A percentile compares a stretch with the other conserved stretches of the same genome.
These are phyloP conservation scores for Drosophila prostipennis DNA, from an alignment of 2,888 invertebrate genomes.

Conservation along the genomic window DNA sequence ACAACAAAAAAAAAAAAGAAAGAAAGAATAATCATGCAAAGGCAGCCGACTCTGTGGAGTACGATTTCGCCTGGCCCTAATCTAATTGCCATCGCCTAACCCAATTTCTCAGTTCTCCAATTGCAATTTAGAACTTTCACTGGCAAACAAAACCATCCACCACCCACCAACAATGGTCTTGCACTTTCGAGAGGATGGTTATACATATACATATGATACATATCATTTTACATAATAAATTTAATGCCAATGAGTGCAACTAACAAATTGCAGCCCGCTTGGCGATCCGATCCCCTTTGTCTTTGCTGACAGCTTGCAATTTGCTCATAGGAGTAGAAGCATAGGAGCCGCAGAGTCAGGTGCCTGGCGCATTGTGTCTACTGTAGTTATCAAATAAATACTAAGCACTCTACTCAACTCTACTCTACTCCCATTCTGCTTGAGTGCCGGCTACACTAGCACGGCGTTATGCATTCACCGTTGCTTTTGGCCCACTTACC, in stretches of 20 bases:
- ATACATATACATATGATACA: no score
- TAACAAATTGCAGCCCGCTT: slow-evolving; percentile 31
- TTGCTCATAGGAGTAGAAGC: slow-evolving; percentile 4
- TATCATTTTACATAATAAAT: slow-evolving; percentile 57
- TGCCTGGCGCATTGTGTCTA: slow-evolving; percentile 31
- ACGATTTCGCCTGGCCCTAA: slow-evolving; percentile 35
- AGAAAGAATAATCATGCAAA: slow-evolving; percentile 10
- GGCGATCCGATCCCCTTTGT: slow-evolving; percentile 31
- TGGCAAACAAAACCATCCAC: background rate
- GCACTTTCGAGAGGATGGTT: slow-evolving; percentile 30
- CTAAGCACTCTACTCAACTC: slow-evolving; percentile 34
- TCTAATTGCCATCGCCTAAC: slow-evolving; percentile 44
- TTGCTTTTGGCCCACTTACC: slow-evolving; percentile 49
- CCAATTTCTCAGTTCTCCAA: slow-evolving; percentile 31
- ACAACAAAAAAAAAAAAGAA: background rate
- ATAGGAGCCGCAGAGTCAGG: slow-evolving; percentile 8
- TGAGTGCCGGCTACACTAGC: slow-evolving; percentile 35
- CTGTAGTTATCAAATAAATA: slow-evolving; percentile 42
- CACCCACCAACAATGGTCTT: slow-evolving; percentile 11
- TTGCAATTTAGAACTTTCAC: slow-evolving; percentile 40
- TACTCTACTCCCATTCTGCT: slow-evolving; percentile 46
- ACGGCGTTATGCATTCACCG: slow-evolving; percentile 49
- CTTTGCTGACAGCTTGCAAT: slow-evolving; percentile 30
- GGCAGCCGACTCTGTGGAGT: background rate
- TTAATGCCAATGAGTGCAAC: slow-evolving; percentile 28